Base-by-base conservation (phyloP, 2,888 invertebrate species). In the Hyles lineata region DNA sequence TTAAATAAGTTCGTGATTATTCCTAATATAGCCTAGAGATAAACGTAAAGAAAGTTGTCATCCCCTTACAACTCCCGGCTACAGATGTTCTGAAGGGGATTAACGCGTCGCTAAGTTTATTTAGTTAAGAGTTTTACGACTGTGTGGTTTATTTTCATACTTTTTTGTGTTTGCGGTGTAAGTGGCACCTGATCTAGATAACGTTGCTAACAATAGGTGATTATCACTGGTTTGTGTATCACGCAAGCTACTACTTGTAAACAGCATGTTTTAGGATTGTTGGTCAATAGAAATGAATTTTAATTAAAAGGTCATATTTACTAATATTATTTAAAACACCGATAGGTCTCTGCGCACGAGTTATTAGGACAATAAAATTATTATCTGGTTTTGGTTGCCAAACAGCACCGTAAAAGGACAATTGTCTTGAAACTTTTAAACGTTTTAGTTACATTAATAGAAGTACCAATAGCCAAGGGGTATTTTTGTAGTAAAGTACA, bases 171-270 rank as follows among this genome's bases (percentile, higher is more conserved):
- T 81, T 76, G 79, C 74, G 79, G 80, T 82, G 87, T 83, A 85
- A 87, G 81, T 92, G 89, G 90, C 93, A 93, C 93, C 92, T 92
- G 90, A 85, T 92, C 90, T 82, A 89, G 92, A 92, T 92, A 87
- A 84, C 80, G 82, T 76, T 55, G 76, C 52, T 71, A 77, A 75
- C 74, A 75, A 75, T 76, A 55, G 61, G 23, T 73, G 25, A 29
- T 73, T 70, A 70, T n/a, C 25, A 55, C 32, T 35, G 50, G 52
- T 23, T 60, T 50, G 52, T 63, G 67, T 67, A 67, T n/a, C 15
- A 23, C 21, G 23, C 43, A 50, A 23, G 6, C 17, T 67, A 23
- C 55, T 8, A 7, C n/a, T n/a, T n/a, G n/a, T 7, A 55, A 55
- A 15, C 55, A n/a, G n/a, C 6, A 55, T n/a, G 17, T 55, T 17